Evolutionary conservation across 2,888 invertebrate species (phyloP).

Genomic region (Nomada flava): DNA sequence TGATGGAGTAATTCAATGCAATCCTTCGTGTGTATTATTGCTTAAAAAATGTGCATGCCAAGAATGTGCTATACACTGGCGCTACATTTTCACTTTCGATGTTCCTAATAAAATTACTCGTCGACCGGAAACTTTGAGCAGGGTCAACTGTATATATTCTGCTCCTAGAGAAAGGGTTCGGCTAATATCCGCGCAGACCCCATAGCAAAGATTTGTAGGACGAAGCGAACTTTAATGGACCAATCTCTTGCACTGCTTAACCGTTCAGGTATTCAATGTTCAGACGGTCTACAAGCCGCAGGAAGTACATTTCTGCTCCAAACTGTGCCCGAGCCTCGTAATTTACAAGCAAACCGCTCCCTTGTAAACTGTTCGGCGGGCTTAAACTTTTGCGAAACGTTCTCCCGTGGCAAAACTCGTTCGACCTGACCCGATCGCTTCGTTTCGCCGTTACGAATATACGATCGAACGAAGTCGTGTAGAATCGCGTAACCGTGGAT

Average conservation of each 20-base stretch:
- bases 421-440: conserved; percentile 5
- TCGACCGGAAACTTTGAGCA: no score
- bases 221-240: not conserved
- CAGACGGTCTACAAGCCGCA: conserved; percentile 8
- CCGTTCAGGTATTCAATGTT: not conserved
- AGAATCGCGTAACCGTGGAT: conserved; percentile 18
- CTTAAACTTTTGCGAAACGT: conserved; percentile 22
- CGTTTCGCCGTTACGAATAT: not conserved
- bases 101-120: no score
- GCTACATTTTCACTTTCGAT: no score
- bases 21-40: no score
- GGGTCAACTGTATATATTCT: no score
- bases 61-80: no score
- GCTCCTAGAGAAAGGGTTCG: no score
- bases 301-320: conserved; percentile 25
- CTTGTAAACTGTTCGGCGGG: conserved; percentile 21
- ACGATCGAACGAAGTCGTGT: not conserved
- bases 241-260: conserved; percentile 10
- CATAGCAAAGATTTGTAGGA: not conserved
- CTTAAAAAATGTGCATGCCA: no score
- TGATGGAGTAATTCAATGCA: no score
- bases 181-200: not conserved
- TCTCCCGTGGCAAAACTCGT: conserved; percentile 11
- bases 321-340: conserved; percentile 18
- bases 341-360: conserved; percentile 15